phyloP scores from a whole-genome alignment of 1,140 invertebrate genomes.

The Cydia strobilella region DNA sequence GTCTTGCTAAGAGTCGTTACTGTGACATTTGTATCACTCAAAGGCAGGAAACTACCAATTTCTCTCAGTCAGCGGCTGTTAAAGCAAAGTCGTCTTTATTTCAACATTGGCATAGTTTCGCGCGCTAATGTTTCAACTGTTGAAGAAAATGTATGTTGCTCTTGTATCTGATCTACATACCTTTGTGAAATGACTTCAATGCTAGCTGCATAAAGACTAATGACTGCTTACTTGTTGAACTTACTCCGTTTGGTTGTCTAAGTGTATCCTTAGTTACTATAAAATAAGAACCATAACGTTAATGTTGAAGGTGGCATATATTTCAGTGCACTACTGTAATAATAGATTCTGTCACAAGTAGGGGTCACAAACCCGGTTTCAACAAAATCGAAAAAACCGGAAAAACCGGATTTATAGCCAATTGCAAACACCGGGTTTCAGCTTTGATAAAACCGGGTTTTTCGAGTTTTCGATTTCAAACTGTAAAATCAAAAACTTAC shows the following conservation, averaged over 20 bases:
- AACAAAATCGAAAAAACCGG: too few relatives aligned
- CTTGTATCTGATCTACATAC: conserved; percentile 9
- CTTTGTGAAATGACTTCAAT: background rate
- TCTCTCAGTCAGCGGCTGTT: conserved; percentile 54
- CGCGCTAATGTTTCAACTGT: background rate
- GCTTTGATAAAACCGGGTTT: too few relatives aligned
- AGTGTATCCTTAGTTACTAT: background rate
- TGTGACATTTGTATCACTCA: conserved; percentile 56
- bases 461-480: too few relatives aligned
- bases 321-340: too few relatives aligned
- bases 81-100: conserved; percentile 45
- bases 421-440: too few relatives aligned
- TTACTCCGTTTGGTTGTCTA: background rate
- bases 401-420: too few relatives aligned
- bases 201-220: background rate
- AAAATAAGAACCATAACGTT: too few relatives aligned
- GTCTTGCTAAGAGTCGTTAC: conserved; percentile 54
- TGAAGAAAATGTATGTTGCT: conserved; percentile 15
- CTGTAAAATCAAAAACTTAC: too few relatives aligned
- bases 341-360: too few relatives aligned
- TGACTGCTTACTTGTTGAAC: background rate
- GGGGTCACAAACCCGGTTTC: too few relatives aligned
- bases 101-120: conserved; percentile 21
- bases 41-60: conserved; percentile 59
- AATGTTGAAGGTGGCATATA: too few relatives aligned